A percentile compares a stretch with the other conserved stretches of the same genome.
Conservation (phyloP, 2,888 invertebrate species). For the Machimus rusticus region DNA sequence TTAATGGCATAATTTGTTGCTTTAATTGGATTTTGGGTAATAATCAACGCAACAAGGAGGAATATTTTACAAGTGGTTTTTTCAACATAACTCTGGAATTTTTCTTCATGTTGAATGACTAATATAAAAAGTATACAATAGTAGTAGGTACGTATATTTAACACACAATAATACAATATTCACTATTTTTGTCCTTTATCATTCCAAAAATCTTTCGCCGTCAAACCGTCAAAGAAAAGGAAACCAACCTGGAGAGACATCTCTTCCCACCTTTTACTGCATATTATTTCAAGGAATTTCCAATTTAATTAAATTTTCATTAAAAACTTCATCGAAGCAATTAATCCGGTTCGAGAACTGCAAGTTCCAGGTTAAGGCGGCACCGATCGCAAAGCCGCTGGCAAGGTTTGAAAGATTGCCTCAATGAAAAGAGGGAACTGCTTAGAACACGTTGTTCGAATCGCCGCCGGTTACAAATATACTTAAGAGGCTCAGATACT, state of each 20-base stretch:
- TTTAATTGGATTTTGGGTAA: not conserved
- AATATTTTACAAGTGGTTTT: not conserved
- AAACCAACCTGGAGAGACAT: not conserved
- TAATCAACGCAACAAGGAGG: not conserved
- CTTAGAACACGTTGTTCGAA: not conserved
- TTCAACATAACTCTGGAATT: not conserved
- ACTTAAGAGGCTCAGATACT: not conserved
- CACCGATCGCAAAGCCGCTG: not conserved
- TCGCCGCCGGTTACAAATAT: not conserved
- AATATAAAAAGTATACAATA: no score
- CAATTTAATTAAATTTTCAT: conserved; percentile 15
- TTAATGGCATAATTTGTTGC: not conserved
- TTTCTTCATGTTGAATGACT: no score
- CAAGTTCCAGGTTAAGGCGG: not conserved
- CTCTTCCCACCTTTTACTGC: not conserved
- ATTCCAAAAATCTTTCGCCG: not conserved
- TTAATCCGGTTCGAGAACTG: not conserved
- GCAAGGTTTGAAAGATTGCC: not conserved
- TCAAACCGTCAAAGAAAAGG: not conserved
- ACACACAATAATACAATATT: not conserved
- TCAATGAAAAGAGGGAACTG: not conserved
- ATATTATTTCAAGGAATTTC: not conserved
- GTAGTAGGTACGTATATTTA: no score
- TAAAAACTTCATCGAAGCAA: conserved; percentile 7
- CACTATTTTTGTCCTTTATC: not conserved